These are phyloP conservation scores for Stichopus horrens DNA, from an alignment of 53 echinoderm and acorn worm genomes.

Conservation along the genomic window DNA sequence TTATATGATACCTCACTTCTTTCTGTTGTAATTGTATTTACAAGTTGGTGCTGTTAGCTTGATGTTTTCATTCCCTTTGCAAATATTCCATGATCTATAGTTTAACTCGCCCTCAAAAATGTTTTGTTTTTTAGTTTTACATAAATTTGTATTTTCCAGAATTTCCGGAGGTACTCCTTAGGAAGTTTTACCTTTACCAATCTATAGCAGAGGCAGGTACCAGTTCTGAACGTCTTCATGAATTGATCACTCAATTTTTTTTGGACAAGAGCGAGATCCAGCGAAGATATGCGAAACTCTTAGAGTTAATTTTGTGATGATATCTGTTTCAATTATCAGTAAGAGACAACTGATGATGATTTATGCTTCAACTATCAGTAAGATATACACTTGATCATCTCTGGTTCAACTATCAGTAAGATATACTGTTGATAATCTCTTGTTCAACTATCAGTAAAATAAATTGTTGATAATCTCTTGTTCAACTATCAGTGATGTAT, in stretches of 20 bases:
- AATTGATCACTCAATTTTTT: conserved; percentile 11
- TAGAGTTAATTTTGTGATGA: conserved; percentile 16
- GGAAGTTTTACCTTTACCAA: conserved; percentile 33
- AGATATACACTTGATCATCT: too few species aligned
- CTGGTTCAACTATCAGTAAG: too few species aligned
- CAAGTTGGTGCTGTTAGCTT: too few species aligned
- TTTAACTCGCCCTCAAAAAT: too few species aligned
- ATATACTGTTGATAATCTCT: too few species aligned
- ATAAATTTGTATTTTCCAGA: background rate
- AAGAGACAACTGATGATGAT: background rate
- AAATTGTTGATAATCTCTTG: background rate
- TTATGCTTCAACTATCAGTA: background rate
- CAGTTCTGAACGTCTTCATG: background rate
- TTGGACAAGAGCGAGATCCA: conserved; percentile 6
- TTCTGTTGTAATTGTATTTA: too few species aligned
- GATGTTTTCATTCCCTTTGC: too few species aligned
- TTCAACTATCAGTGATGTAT: background rate
- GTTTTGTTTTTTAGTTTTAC: too few species aligned
- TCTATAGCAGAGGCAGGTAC: conserved; percentile 9
- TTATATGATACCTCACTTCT: too few species aligned
- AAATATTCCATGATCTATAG: too few species aligned
- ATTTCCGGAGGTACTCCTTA: conserved; percentile 14
- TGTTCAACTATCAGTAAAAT: too few species aligned
- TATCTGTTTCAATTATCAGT: too few species aligned
- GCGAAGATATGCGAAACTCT: background rate